A percentile compares a stretch with the other conserved stretches of the same genome.
Conservation (phyloP, 2,113 vertebrate genomes). For the Burhinus bistriatus region DNA sequence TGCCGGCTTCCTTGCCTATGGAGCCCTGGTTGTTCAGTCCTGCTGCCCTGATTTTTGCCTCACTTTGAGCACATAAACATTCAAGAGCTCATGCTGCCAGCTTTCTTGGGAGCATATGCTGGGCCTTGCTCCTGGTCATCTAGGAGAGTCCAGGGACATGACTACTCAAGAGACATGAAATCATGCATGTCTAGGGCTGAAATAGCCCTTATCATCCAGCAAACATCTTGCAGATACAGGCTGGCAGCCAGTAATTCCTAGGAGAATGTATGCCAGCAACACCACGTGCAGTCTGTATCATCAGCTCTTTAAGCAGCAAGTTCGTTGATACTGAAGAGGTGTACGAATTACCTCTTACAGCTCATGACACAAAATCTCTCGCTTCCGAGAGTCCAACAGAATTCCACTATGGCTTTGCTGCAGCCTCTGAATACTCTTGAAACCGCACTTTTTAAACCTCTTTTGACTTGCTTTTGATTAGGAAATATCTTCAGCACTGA, state of each 20-base stretch:
- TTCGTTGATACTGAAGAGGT: background rate
- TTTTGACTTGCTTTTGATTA: conserved; percentile 47
- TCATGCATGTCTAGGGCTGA: background rate
- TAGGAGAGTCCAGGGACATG: background rate
- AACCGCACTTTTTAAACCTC: background rate
- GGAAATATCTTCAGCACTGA: conserved; percentile 89
- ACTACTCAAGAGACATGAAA: background rate
- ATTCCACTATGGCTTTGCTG: background rate
- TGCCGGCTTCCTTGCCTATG: background rate
- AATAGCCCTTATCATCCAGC: background rate
- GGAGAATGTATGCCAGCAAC: background rate
- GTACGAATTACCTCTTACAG: background rate
- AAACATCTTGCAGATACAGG: background rate
- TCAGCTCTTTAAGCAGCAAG: background rate
- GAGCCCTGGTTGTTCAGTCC: background rate
- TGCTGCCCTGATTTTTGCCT: background rate
- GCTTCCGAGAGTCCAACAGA: background rate
- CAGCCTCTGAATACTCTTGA: background rate
- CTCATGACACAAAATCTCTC: background rate
- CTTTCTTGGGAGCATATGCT: background rate
- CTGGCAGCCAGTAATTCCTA: background rate
- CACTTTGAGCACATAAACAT: background rate
- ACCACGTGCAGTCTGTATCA: background rate
- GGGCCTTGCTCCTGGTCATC: background rate
- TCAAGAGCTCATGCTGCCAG: background rate